Evolutionary conservation across 2,888 invertebrate genomes (phyloP), one percentile per base, ranked within the genome.

Genomic region (Lasioglossum marginatum): DNA sequence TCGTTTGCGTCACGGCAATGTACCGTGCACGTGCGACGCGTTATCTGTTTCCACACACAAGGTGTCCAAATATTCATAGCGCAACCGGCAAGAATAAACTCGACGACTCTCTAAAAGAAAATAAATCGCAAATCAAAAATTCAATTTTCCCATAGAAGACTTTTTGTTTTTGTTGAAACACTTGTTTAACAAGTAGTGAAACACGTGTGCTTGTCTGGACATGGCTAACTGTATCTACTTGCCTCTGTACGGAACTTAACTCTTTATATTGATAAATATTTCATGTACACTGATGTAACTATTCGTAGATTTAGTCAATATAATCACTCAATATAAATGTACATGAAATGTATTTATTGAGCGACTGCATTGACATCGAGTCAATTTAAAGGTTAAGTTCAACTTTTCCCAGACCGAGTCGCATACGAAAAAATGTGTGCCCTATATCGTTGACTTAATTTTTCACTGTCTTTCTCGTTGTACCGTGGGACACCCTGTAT

Each of bases 1-100:
- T 87, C 82, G 66, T 82, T 87, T 86, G 79, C 82, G 86, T 86
- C 82, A 86, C 79, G 52, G 63, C 60, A 74, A 85, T 78, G 34
- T 77, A 81, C 75, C 43, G 74, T 78, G 70, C 86, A 82, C 74
- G 86, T 71, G 77, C 79, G 52, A 68, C 68, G 57, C 14, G 12
- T 74, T 82, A 82, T 77, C 86, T 79, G 16, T 34, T 63, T 48
- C 72, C 68, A 57, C 66, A 66, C 16, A 31, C 16, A 63, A 31
- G 31, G 63, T 63, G 63, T 31, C 63, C 31, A 16, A 63, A 31
- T 31, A 63, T 16, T 63, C 63, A 6, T 63, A 27, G 63, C 6
- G 2, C 16, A 63, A 63, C n/a, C 31, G 16, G 27, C 6, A 52
- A 52, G 3, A 16, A 63, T 16, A 31, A 6, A 63, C 6, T 63